These are phyloP conservation scores for Gerris lacustris DNA, from an alignment of 2,888 invertebrate genomes.

Conservation along the genomic window DNA sequence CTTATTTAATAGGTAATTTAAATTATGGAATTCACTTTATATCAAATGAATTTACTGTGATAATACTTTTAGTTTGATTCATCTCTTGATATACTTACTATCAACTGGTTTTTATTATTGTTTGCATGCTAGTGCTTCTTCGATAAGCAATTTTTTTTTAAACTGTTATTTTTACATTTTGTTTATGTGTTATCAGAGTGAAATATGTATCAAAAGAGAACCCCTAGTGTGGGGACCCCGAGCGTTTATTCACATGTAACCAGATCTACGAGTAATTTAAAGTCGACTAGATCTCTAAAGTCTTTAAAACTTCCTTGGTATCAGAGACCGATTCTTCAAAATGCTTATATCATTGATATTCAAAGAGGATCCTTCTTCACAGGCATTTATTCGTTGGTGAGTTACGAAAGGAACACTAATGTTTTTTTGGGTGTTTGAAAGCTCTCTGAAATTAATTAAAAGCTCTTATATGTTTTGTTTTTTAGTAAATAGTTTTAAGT, in stretches of 20 bases:
- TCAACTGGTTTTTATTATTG: too few species aligned
- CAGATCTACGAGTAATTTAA: constrained; percentile 66
- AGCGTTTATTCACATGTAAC: constrained; percentile 75
- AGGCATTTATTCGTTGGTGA: constrained; percentile 66
- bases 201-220: constrained; percentile 55
- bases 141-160: background rate
- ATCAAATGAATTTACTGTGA: too few species aligned
- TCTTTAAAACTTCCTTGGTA: constrained; percentile 77
- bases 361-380: constrained; percentile 70
- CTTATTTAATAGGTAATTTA: background rate
- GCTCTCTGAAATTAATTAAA: too few species aligned
- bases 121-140: background rate
- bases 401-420: constrained; percentile 30
- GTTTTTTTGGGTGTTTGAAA: too few species aligned
- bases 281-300: constrained; percentile 64
- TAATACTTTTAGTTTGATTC: too few species aligned
- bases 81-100: too few species aligned
- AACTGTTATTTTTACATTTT: background rate
- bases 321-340: constrained; percentile 67
- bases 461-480: background rate
- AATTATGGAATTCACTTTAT: background rate
- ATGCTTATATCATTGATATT: constrained; percentile 68
- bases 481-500: background rate
- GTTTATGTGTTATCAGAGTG: background rate
- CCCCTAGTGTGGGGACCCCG: constrained; percentile 74